phyloP scores from a whole-genome alignment of 2,888 invertebrate species.

The Caenorhabditis virilis region DNA sequence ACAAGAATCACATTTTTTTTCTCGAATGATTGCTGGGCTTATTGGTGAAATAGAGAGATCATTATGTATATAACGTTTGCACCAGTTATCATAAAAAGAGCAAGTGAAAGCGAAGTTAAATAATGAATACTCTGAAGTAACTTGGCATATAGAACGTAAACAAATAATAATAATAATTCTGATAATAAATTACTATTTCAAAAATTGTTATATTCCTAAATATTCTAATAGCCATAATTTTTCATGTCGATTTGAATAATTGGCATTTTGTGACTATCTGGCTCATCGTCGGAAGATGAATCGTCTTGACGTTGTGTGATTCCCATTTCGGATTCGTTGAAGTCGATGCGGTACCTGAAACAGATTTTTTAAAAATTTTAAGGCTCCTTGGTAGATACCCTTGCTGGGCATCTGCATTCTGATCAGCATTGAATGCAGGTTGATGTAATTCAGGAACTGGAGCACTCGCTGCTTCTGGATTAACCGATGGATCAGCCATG shows the following conservation, averaged over 20 bases:
- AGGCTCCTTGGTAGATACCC: slow-evolving; percentile 9
- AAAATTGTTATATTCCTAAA: too few relatives aligned
- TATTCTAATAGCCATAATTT: slow-evolving; percentile 63
- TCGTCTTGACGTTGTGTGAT: slow-evolving; percentile 25
- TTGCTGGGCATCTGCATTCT: slow-evolving; percentile 8
- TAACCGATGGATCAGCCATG: slow-evolving; percentile 44
- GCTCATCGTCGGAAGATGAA: slow-evolving; percentile 57
- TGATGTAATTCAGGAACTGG: slow-evolving; percentile 52
- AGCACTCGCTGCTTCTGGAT: slow-evolving; percentile 50
- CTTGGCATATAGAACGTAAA: too few relatives aligned
- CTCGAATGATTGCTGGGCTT: too few relatives aligned
- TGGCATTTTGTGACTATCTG: slow-evolving; percentile 60
- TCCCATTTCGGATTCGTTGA: slow-evolving; percentile 53
- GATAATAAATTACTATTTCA: too few relatives aligned
- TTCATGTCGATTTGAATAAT: slow-evolving; percentile 68
- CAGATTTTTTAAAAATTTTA: slow-evolving; percentile 2
- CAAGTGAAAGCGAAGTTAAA: too few relatives aligned
- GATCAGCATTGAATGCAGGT: slow-evolving; percentile 51
- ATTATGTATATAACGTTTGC: too few relatives aligned
- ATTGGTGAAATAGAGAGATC: too few relatives aligned
- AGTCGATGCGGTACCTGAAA: slow-evolving; percentile 64
- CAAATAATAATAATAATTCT: too few relatives aligned
- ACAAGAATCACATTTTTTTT: too few relatives aligned
- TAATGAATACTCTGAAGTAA: too few relatives aligned
- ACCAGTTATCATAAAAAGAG: too few relatives aligned